Conservation (phyloP, 2,113 vertebrate species). For the Talpa occidentalis region DNA sequence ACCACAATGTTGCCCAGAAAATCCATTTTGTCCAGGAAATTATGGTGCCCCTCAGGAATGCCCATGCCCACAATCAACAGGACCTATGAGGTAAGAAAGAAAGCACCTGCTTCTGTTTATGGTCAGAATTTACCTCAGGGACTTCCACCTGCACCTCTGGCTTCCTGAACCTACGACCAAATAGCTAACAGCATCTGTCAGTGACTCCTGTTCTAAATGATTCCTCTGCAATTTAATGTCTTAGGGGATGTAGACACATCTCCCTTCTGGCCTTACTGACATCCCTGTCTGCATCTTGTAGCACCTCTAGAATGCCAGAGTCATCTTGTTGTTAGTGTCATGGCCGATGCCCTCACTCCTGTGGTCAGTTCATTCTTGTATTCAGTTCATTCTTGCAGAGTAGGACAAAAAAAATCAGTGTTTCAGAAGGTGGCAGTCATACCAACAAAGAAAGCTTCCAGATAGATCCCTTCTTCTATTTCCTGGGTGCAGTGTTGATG, state of each 20-base stretch:
- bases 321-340: not conserved
- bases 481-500: not conserved
- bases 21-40: not conserved
- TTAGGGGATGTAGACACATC: not conserved
- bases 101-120: not conserved
- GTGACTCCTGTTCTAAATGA: not conserved
- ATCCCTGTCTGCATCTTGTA: not conserved
- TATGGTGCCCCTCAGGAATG: not conserved
- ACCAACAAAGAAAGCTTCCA: not conserved
- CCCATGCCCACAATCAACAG: not conserved
- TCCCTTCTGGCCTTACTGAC: not conserved
- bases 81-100: not conserved
- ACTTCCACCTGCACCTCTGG: not conserved
- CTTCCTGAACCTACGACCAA: not conserved
- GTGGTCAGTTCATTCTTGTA: not conserved
- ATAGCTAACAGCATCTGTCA: not conserved
- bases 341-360: not conserved
- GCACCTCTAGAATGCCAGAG: not conserved
- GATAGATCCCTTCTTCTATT: not conserved
- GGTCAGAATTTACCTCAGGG: not conserved
- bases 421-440: not conserved
- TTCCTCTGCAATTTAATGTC: not conserved
- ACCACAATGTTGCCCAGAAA: not conserved
- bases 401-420: not conserved
- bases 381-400: no score